Conservation (phyloP, 2,113 vertebrate species). For the Phaethornis superciliosus region DNA sequence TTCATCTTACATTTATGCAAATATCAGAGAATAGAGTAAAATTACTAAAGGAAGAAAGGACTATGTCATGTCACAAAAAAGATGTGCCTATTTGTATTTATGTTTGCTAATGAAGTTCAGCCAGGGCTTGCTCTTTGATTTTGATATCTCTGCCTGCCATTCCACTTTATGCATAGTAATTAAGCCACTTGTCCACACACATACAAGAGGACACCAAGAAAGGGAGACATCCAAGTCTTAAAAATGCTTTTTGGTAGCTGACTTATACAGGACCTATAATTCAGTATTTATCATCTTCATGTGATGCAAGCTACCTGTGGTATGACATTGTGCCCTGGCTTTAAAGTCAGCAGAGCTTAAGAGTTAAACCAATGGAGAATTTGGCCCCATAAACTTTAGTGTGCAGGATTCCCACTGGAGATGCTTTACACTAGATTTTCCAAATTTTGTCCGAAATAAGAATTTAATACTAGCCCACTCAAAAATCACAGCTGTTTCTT, state of each 20-base stretch:
- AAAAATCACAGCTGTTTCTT: slow-evolving; percentile 49
- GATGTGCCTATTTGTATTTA: slow-evolving; percentile 76
- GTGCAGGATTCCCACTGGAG: not conserved
- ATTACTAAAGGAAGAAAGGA: slow-evolving; percentile 62
- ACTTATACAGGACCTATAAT: slow-evolving; percentile 22
- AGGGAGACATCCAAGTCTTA: slow-evolving; percentile 45
- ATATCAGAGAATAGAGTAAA: slow-evolving; percentile 60
- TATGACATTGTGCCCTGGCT: not conserved
- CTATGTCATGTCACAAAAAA: slow-evolving; percentile 63
- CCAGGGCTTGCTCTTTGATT: slow-evolving; percentile 76
- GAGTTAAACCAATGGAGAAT: not conserved
- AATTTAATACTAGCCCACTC: slow-evolving; percentile 2
- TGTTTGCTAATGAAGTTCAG: slow-evolving; percentile 79
- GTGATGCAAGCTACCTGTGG: slow-evolving; percentile 26
- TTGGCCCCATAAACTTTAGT: not conserved
- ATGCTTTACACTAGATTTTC: slow-evolving; percentile 20
- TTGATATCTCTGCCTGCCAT: slow-evolving; percentile 65
- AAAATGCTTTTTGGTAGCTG: slow-evolving; percentile 33
- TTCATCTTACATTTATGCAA: slow-evolving; percentile 73
- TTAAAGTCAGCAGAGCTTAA: not conserved
- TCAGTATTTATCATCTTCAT: slow-evolving; percentile 47
- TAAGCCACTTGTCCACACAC: slow-evolving; percentile 77
- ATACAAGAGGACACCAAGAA: slow-evolving; percentile 49
- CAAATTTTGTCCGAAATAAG: slow-evolving; percentile 35
- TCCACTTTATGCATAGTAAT: slow-evolving; percentile 71